Conservation (phyloP, 2,888 invertebrate species). For the Netelia virgata region DNA sequence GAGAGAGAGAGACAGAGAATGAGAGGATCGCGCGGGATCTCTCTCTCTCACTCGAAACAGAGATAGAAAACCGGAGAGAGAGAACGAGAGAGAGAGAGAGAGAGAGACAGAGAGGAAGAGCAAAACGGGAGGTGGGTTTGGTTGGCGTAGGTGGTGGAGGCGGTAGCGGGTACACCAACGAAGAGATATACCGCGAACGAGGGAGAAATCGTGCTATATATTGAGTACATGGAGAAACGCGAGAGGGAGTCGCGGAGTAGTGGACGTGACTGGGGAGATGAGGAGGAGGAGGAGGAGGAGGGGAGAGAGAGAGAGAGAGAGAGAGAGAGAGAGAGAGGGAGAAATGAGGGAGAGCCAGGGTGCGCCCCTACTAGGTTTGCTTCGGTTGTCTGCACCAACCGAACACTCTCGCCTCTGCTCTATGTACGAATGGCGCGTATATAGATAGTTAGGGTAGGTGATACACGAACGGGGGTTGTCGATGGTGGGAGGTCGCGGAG, state of each 20-base stretch:
- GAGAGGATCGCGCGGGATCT: not conserved
- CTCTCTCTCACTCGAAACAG: no score
- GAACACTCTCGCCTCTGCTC: slow-evolving; percentile 42
- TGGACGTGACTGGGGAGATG: not conserved
- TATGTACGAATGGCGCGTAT: not conserved
- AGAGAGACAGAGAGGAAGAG: slow-evolving; percentile 61
- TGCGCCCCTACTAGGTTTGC: slow-evolving; percentile 64
- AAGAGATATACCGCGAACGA: slow-evolving; percentile 48
- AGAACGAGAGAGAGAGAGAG: slow-evolving; percentile 50
- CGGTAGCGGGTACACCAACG: slow-evolving; percentile 43
- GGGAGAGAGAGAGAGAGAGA: slow-evolving; percentile 22
- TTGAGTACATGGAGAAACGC: slow-evolving; percentile 3
- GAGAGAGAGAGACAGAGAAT: not conserved
- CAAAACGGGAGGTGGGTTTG: slow-evolving; percentile 59
- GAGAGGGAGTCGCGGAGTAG: slow-evolving; percentile 33
- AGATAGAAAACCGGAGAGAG: slow-evolving; percentile 31
- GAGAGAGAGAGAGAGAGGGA: not conserved
- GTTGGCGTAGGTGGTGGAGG: slow-evolving; percentile 52
- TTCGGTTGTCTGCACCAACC: slow-evolving; percentile 65
- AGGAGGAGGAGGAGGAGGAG: not conserved
- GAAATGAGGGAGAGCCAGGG: slow-evolving; percentile 55
- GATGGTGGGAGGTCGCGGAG: slow-evolving; percentile 49
- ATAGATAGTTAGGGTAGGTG: not conserved
- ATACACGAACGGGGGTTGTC: slow-evolving; percentile 35
- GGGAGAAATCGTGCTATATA: slow-evolving; percentile 52